Percentiles rank a stretch among this genome's conserved stretches.
Conservation (phyloP, 2,888 invertebrate genomes). For the Sipunculus nudus region DNA sequence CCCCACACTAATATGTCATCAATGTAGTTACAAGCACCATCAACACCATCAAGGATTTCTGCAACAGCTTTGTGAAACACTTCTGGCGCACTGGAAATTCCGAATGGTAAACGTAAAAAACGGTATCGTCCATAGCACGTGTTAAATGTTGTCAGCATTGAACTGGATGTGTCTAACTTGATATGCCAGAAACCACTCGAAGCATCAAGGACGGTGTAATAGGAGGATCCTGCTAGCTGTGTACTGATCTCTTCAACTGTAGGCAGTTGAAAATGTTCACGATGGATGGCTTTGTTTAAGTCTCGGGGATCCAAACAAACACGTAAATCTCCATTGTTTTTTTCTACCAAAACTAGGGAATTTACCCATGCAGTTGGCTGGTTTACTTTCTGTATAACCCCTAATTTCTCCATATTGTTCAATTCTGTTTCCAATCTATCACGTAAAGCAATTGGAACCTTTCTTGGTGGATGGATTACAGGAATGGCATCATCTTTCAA, state of each 20-base stretch:
- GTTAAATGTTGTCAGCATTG: conserved; percentile 32
- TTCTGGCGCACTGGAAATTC: conserved; percentile 28
- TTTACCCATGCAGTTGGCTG: conserved; percentile 8
- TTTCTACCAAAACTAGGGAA: conserved; percentile 3
- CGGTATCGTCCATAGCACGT: conserved; percentile 32
- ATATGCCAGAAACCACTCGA: conserved; percentile 22
- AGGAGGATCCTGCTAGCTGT: conserved; percentile 21
- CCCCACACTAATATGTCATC: background rate
- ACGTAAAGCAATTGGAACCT: too few relatives aligned
- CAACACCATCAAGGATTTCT: conserved; percentile 8
- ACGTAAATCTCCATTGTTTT: background rate
- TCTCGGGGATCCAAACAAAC: conserved; percentile 3
- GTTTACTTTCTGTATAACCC: background rate
- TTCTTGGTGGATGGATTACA: too few relatives aligned
- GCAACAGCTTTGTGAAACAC: conserved; percentile 30
- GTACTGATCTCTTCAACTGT: conserved; percentile 38
- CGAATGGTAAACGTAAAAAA: conserved; percentile 36
- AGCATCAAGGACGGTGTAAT: conserved; percentile 37
- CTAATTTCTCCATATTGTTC: background rate
- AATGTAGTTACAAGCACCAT: background rate
- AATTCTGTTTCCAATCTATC: too few relatives aligned
- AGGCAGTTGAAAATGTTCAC: conserved; percentile 10
- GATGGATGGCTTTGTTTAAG: conserved; percentile 3
- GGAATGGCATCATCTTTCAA: too few relatives aligned
- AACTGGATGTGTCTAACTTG: conserved; percentile 18